phyloP scores from a whole-genome alignment of 2,797 vertebrate species.

The Pterois miles region DNA sequence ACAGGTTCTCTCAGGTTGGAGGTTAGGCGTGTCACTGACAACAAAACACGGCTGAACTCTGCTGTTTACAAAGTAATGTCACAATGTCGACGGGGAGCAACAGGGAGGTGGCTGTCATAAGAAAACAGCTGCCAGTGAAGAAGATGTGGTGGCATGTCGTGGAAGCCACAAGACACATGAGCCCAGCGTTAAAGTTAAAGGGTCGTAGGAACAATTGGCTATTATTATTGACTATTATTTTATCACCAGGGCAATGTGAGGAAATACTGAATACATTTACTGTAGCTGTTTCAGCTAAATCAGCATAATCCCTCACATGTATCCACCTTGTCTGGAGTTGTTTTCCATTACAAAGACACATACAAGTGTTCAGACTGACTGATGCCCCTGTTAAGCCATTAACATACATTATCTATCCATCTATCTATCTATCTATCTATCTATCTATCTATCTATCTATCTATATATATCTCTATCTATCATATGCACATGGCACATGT shows the following conservation, averaged over 20 bases:
- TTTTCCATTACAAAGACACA: constrained; percentile 23
- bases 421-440: too few species aligned
- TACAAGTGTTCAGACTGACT: constrained; percentile 8
- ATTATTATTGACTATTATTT: neutral
- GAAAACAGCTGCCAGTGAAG: neutral
- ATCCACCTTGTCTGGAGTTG: neutral
- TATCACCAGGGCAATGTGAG: neutral
- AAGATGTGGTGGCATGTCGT: neutral
- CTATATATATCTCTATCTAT: too few species aligned
- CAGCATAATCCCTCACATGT: constrained; percentile 1
- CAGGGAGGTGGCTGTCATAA: neutral
- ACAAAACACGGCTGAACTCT: constrained; percentile 46
- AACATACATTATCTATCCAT: constrained; percentile 40
- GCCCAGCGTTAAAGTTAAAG: neutral
- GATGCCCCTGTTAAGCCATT: constrained; percentile 34
- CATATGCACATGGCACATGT: neutral
- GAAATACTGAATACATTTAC: neutral
- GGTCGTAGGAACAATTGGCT: neutral
- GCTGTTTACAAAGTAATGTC: constrained; percentile 50
- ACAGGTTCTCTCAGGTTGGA: constrained; percentile 63
- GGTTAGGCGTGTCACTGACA: constrained; percentile 58
- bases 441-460: too few species aligned
- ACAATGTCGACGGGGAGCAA: constrained; percentile 37
- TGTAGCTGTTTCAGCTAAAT: neutral
- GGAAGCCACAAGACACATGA: neutral